Base-by-base conservation (phyloP, 2,888 invertebrate species). In the Diabrotica balteata region DNA sequence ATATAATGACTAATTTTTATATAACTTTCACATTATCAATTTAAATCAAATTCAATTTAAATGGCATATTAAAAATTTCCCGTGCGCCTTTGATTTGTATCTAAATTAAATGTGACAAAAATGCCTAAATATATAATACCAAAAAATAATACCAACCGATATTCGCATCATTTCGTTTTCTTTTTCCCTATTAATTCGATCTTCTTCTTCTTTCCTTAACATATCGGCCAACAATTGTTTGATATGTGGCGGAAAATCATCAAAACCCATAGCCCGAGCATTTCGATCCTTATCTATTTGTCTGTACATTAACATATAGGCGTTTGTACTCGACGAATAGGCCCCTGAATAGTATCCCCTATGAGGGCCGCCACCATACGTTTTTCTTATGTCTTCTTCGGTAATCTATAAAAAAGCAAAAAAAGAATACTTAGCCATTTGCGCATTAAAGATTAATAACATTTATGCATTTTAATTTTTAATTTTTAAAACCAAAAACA, bases 231-330 rank as follows among this genome's bases (percentile, higher is more conserved):
- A 83, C 61, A 93, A 82, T 43, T 86, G 84, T 81, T 88, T 77
- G 8, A 95, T 90, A 80, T 94, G 93, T 50, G 86, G 85, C 0
- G 95, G 95, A 77, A 95, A 92, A 47, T 92, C 88, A n/a, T 88
- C 87, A 0, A 86, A 85, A 53, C 87, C 86, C 80, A 91, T 90
- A 2, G 89, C 89, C n/a, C 86, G 81, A 67, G 87, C 85, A 79
- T 92, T 92, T 43, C 88, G 84, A 57, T 86, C 85, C 57, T 86
- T 84, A 82, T 92, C 90, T 55, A 91, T 89, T 83, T 93, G 92
- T 58, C 95, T 86, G 80, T 95, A 96, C 92, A 95, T 94, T 66
- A 96, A 86, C 95, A 95, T 95, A 79, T 95, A 95, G 0, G 95
- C 95, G 82, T 94, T 95, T 55, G 94, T 93, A 78, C 93, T 94